phyloP scores from a whole-genome alignment of 2,888 invertebrate species.

The Microdon myrmicae region DNA sequence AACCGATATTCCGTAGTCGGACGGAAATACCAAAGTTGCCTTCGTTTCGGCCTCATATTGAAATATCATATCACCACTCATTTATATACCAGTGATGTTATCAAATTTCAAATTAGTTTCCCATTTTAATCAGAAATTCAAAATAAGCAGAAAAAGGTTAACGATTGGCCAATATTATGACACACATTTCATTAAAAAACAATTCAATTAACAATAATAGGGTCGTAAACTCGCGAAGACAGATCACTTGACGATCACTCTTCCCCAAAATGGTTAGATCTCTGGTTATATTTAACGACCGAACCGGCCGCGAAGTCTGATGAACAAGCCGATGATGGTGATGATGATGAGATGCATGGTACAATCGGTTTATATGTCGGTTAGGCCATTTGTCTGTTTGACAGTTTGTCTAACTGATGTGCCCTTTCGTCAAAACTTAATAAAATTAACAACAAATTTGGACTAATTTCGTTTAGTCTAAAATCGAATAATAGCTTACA shows the following conservation, averaged over 20 bases:
- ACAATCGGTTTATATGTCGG: no score
- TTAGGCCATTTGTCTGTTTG: no score
- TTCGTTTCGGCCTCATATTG: no score
- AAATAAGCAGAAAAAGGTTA: slow-evolving; percentile 22
- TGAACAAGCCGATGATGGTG: no score
- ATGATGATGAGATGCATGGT: no score
- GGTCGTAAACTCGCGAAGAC: slow-evolving; percentile 32
- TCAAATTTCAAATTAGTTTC: slow-evolving; percentile 37
- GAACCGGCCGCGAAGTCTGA: no score
- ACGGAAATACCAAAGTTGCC: no score
- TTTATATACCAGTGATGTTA: no score
- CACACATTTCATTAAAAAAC: slow-evolving; percentile 45
- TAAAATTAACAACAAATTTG: slow-evolving; percentile 34
- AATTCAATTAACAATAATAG: slow-evolving; percentile 48
- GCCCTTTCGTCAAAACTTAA: slow-evolving; percentile 9
- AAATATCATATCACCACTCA: no score
- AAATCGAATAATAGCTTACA: slow-evolving; percentile 15
- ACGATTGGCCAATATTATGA: slow-evolving; percentile 44
- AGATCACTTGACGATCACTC: slow-evolving; percentile 31
- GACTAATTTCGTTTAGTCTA: slow-evolving; percentile 31
- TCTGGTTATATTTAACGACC: no score
- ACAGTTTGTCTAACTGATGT: no score
- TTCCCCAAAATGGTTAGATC: slow-evolving; percentile 40
- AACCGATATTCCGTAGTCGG: no score
- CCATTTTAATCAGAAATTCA: slow-evolving; percentile 27